These are phyloP conservation scores for Spatulosminthurus flaviceps DNA, from an alignment of 2,888 invertebrate genomes.

Conservation along the genomic window DNA sequence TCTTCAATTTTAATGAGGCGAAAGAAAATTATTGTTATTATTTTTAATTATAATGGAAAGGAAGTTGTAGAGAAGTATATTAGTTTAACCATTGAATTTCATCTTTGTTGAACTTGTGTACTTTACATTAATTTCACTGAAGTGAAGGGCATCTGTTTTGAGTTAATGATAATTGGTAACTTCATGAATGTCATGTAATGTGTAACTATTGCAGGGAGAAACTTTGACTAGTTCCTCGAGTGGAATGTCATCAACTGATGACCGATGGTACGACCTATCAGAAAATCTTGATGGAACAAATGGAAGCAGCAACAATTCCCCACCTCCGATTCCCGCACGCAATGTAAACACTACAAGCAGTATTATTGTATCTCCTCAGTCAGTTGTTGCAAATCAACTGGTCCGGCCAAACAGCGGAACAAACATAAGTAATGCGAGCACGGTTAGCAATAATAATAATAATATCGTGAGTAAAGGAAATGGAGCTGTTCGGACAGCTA, in stretches of 20 bases:
- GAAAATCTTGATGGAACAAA: constrained; percentile 64
- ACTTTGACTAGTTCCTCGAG: constrained; percentile 74
- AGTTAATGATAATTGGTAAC: too few species aligned
- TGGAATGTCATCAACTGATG: constrained; percentile 73
- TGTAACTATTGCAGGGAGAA: constrained; percentile 65
- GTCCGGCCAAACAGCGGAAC: constrained; percentile 25
- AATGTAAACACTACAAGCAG: constrained; percentile 34
- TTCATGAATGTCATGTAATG: too few species aligned
- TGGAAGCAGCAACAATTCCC: constrained; percentile 50
- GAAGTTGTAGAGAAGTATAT: too few species aligned
- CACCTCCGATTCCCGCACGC: constrained; percentile 62
- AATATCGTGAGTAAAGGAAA: constrained; percentile 29
- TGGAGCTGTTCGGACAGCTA: not conserved
- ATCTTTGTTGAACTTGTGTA: too few species aligned
- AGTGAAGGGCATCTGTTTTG: too few species aligned
- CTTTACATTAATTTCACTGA: too few species aligned
- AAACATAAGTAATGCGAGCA: not conserved
- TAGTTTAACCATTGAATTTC: too few species aligned
- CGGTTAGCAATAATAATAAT: constrained; percentile 15
- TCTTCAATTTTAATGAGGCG: too few species aligned
- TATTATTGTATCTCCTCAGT: constrained; percentile 16
- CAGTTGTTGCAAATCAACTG: not conserved
- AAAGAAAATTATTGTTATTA: too few species aligned
- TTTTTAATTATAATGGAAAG: too few species aligned
- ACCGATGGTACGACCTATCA: constrained; percentile 71